Conservation (phyloP, 2,888 invertebrate species). For the Drosophila flavopinicola region DNA sequence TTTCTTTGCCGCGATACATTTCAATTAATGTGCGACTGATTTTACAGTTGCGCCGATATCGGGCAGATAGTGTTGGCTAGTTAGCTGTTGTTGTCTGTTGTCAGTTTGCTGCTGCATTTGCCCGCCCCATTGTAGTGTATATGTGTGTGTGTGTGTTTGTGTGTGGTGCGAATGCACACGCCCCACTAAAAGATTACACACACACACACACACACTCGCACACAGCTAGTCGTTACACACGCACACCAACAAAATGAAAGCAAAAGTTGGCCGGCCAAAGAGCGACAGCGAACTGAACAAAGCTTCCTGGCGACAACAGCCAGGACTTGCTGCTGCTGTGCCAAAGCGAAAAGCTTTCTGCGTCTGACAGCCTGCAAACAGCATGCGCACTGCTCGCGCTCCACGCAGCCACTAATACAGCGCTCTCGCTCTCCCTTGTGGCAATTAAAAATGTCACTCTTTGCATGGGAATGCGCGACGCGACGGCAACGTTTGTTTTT, state of each 20-base stretch:
- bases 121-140: slow-evolving; percentile 44
- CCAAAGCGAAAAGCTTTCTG: slow-evolving; percentile 27
- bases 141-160: no score
- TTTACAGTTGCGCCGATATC: slow-evolving; percentile 58
- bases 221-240: slow-evolving; percentile 11
- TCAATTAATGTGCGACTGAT: slow-evolving; percentile 63
- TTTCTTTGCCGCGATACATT: slow-evolving; percentile 57
- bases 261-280: slow-evolving; percentile 74
- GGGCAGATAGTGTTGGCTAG: slow-evolving; percentile 27
- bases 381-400: background rate
- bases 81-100: slow-evolving; percentile 25
- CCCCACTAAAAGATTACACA: slow-evolving; percentile 41
- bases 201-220: slow-evolving; percentile 10
- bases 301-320: slow-evolving; percentile 54
- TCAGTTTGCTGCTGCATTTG: slow-evolving; percentile 32
- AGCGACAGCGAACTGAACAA: slow-evolving; percentile 74
- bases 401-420: no score
- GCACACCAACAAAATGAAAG: slow-evolving; percentile 67
- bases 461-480: slow-evolving; percentile 66
- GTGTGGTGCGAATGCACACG: slow-evolving; percentile 48
- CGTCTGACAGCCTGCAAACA: slow-evolving; percentile 11
- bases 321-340: slow-evolving; percentile 19
- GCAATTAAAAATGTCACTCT: slow-evolving; percentile 81
- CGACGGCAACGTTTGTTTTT: background rate
- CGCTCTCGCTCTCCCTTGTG: slow-evolving; percentile 56